Evolutionary conservation across 2,797 vertebrate species (phyloP), one percentile per base, ranked within the genome.

Genomic region (Atherinosoma microstoma): DNA sequence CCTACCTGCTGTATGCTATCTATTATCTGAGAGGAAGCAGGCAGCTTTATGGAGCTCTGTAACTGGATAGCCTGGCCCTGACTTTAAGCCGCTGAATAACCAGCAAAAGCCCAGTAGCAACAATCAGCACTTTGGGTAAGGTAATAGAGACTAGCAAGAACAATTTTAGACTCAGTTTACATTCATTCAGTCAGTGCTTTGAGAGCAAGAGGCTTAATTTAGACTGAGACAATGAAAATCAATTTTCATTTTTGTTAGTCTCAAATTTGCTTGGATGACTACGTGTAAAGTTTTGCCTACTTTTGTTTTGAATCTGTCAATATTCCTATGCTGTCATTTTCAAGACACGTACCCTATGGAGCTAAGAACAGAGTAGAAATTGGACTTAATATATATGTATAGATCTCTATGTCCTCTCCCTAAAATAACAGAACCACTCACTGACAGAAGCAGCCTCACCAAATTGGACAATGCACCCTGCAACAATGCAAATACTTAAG

Each of bases 11-110:
- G 70, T 75, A 73, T 88, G 90, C 77, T 87, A 57, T 27, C 72
- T 67, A 87, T 92, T 90, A 91, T 71, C 57, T 7, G 22, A 62
- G 54, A 64, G 68, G 65, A 75, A 81, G 64, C 47, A 65, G 47
- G 72, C 67, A 13, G 54, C 66, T 87, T 92, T 82, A 93, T 89
- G 62, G 75, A 82, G 80, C 51, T 6, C 20, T 72, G 9, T 18
- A 80, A 30, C 73, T 6, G 53, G 69, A 80, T 73, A 60, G 72
- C 35, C 63, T 64, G 53, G 67, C 77, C 67, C 34, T 61, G 38
- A 56, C 11, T 66, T 70, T 78, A 75, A 84, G 84, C 75, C 76
- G 51, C 64, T 78, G 61, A 67, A 69, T 61, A 84, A 82, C 38
- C 63, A 72, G 61, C 45, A 78, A 80, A 82, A 38, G 64, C 29